A percentile compares a stretch with the other conserved stretches of the same genome.
Conservation (phyloP, 1,140 invertebrate genomes). For the Achatina immaculata region DNA sequence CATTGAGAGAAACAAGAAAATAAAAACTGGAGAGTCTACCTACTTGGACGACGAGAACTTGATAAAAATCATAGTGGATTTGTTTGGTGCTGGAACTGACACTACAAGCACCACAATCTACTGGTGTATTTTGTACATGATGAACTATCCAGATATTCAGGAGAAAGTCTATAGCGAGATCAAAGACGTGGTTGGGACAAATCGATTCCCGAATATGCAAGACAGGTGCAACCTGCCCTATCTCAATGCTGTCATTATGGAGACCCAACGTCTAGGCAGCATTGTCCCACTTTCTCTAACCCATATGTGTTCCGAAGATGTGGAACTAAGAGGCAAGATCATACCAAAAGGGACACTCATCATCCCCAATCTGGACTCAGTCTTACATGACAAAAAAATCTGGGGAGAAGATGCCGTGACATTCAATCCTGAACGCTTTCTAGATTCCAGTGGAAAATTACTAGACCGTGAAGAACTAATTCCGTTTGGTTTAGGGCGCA, state of each 20-base stretch:
- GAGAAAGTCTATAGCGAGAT: conserved; percentile 87
- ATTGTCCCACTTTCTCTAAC: not conserved
- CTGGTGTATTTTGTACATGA: conserved; percentile 89
- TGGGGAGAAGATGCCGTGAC: not conserved
- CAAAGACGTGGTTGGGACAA: conserved; percentile 71
- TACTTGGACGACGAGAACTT: conserved; percentile 19
- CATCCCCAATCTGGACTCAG: not conserved
- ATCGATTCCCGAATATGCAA: conserved; percentile 17
- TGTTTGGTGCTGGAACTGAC: conserved; percentile 91
- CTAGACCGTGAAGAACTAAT: not conserved
- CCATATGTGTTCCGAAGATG: not conserved
- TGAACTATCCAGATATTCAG: conserved; percentile 81
- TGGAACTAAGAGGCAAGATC: not conserved
- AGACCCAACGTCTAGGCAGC: conserved; percentile 31
- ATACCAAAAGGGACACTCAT: not conserved
- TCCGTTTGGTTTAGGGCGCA: conserved; percentile 29
- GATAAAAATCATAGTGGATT: conserved; percentile 73
- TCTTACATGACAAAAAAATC: not conserved
- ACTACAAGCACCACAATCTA: conserved; percentile 86
- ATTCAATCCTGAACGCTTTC: not conserved
- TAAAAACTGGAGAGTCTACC: not conserved
- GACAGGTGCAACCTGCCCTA: conserved; percentile 39
- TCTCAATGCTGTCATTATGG: conserved; percentile 39
- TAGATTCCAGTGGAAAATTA: not conserved
- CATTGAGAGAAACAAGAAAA: not conserved